A percentile compares a stretch with the other conserved stretches of the same genome.
Evolutionary conservation across 2,113 vertebrate species (phyloP).

Genomic region (Paradoxurus hermaphroditus): DNA sequence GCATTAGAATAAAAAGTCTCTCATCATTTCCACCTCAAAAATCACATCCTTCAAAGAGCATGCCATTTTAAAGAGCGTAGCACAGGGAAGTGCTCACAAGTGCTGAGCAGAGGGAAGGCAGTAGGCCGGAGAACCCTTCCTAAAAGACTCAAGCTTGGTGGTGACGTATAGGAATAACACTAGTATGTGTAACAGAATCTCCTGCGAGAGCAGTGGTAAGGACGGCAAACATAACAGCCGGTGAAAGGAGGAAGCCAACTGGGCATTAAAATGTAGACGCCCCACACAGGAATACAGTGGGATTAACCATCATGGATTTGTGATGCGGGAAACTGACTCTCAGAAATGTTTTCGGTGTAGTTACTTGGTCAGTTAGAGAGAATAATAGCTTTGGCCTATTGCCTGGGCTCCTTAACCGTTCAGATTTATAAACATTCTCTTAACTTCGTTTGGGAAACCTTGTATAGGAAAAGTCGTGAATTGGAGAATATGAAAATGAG

Average conservation of each 20-base stretch:
- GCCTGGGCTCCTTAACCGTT: background rate
- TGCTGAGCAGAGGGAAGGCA: background rate
- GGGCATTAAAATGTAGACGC: background rate
- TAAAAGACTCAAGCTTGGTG: too few relatives aligned
- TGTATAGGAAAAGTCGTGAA: conserved; percentile 44
- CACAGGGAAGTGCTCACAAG: background rate
- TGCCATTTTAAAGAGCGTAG: background rate
- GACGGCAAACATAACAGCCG: background rate
- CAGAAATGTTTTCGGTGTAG: background rate
- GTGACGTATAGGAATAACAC: background rate
- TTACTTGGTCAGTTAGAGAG: background rate
- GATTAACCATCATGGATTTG: background rate
- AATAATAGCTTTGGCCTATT: background rate
- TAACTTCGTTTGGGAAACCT: background rate
- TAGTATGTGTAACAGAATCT: background rate
- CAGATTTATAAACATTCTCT: conserved; percentile 46
- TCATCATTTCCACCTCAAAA: background rate
- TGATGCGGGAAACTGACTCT: background rate
- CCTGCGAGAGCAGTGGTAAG: background rate
- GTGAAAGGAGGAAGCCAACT: background rate
- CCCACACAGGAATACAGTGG: background rate
- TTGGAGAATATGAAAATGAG: conserved; percentile 31
- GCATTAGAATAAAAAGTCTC: background rate
- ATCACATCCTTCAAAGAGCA: background rate
- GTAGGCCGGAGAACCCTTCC: background rate